Percentiles rank a stretch among this genome's conserved stretches.
Conservation (phyloP, 35 echinoderm and acorn worm species). For the Ptychodera flava region DNA sequence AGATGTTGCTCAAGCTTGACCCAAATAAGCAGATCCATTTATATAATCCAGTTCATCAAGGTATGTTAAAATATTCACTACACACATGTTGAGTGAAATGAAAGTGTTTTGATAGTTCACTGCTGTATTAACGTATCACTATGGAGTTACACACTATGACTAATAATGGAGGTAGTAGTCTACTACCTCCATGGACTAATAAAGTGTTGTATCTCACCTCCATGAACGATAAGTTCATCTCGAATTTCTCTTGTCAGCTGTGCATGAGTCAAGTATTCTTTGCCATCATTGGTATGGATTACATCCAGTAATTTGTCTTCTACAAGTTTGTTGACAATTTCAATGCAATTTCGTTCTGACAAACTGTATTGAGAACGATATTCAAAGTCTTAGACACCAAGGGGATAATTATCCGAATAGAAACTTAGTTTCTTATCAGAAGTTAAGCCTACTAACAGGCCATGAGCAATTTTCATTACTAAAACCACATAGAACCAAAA, state of each 20-base stretch:
- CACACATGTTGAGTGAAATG: background rate
- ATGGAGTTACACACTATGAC: background rate
- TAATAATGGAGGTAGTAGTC: background rate
- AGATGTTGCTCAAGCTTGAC: background rate
- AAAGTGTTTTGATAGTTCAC: background rate
- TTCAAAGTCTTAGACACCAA: background rate
- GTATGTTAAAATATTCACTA: background rate
- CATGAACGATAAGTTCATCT: slow-evolving; percentile 94
- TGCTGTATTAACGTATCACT: background rate
- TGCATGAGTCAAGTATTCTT: slow-evolving; percentile 87
- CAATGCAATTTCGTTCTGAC: slow-evolving; percentile 95
- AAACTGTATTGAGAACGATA: slow-evolving; percentile 49
- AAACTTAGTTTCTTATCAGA: too few relatives aligned
- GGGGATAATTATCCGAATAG: too few relatives aligned
- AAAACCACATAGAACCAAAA: too few relatives aligned
- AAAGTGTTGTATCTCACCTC: slow-evolving; percentile 58
- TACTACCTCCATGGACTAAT: too few relatives aligned
- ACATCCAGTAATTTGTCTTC: slow-evolving; percentile 64
- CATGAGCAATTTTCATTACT: too few relatives aligned
- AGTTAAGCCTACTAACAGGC: too few relatives aligned
- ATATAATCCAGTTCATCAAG: too few relatives aligned
- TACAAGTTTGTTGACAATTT: slow-evolving; percentile 85
- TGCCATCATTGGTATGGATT: slow-evolving; percentile 81
- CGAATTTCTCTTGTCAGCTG: slow-evolving; percentile 78
- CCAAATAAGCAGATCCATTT: background rate